Conservation (phyloP, 53 echinoderm and acorn worm genomes). For the Paracentrotus lividus region DNA sequence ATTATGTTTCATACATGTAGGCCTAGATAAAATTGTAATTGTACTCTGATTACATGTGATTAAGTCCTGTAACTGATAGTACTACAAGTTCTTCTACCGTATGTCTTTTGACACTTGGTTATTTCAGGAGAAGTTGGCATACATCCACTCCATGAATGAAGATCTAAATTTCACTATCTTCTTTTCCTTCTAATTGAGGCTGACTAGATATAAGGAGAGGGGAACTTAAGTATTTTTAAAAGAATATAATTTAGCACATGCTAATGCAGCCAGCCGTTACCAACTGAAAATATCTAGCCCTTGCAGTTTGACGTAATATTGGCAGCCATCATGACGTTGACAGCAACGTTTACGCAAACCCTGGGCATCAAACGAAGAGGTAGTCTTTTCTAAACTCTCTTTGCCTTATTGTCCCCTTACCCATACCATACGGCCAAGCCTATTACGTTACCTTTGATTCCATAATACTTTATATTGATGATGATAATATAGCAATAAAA, state of each 20-base stretch:
- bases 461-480: neutral
- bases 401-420: too few species aligned
- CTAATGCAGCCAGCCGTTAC: conserved; percentile 1
- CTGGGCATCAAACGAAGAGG: neutral
- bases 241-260: too few species aligned
- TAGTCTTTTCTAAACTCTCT: neutral
- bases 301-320: conserved; percentile 24
- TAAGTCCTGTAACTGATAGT: neutral
- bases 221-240: too few species aligned
- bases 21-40: too few species aligned
- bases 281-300: conserved; percentile 1
- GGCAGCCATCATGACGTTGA: conserved; percentile 23
- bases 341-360: neutral
- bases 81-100: neutral
- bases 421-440: neutral
- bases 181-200: neutral
- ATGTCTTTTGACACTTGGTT: conserved; percentile 52
- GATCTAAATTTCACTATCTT: neutral
- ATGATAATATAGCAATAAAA: too few species aligned
- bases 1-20: too few species aligned
- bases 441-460: neutral
- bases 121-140: conserved; percentile 23
- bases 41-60: conserved; percentile 50
- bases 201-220: neutral
- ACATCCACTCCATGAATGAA: conserved; percentile 8